Evolutionary conservation across 2,113 vertebrate species (phyloP).

Genomic region (Brachyistius frenatus): DNA sequence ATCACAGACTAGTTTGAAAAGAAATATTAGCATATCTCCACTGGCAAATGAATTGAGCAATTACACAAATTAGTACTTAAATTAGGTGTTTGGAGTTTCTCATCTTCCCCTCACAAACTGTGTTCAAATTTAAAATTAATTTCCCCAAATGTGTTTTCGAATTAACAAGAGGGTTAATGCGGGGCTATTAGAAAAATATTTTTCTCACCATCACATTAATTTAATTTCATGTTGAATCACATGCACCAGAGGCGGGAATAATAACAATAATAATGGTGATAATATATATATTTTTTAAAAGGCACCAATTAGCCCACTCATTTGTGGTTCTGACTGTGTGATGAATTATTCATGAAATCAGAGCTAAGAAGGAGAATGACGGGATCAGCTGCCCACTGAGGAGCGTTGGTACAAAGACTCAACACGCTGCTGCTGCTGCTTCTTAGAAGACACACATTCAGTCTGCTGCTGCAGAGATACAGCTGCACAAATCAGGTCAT

Average conservation of each 20-base stretch:
- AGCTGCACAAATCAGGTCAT: constrained; percentile 52
- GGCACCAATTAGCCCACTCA: constrained; percentile 58
- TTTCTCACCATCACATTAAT: constrained; percentile 66
- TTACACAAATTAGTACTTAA: constrained; percentile 66
- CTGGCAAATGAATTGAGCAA: constrained; percentile 52
- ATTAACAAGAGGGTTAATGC: constrained; percentile 68
- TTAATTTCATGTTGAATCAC: constrained; percentile 67
- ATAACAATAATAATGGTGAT: constrained; percentile 59
- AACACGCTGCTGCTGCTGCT: constrained; percentile 53
- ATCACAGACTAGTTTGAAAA: constrained; percentile 7
- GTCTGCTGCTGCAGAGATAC: constrained; percentile 49
- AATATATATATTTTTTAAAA: constrained; percentile 13
- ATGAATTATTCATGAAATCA: constrained; percentile 80
- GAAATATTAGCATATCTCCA: constrained; percentile 39
- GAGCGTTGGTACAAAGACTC: constrained; percentile 65
- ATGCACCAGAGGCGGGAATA: constrained; percentile 42
- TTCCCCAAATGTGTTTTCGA: constrained; percentile 66
- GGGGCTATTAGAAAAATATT: constrained; percentile 64
- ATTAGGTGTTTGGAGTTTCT: constrained; percentile 53
- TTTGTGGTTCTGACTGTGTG: constrained; percentile 50
- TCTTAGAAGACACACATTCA: constrained; percentile 40
- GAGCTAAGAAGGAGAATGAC: constrained; percentile 48
- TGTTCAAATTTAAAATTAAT: constrained; percentile 65
- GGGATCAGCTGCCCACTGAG: constrained; percentile 57
- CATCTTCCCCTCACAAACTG: constrained; percentile 45